phyloP scores from a whole-genome alignment of 2,888 invertebrate species.

The Zhuqinia jingwanae region DNA sequence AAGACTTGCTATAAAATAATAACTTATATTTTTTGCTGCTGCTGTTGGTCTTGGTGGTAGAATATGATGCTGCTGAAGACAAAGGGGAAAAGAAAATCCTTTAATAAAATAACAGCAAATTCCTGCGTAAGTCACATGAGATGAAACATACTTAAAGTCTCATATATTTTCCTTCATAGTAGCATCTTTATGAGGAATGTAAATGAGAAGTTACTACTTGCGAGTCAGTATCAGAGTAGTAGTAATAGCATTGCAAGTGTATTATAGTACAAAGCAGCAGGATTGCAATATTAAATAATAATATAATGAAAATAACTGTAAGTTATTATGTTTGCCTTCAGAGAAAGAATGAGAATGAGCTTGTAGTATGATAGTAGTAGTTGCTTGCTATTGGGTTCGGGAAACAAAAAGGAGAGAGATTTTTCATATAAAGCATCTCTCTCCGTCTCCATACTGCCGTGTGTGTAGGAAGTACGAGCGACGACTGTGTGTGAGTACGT shows the following conservation, averaged over 20 bases:
- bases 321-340: constrained; percentile 10
- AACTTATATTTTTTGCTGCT: neutral
- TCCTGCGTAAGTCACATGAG: constrained; percentile 39
- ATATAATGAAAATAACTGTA: constrained; percentile 32
- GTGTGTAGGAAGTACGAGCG: too few relatives aligned
- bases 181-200: neutral
- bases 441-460: too few relatives aligned
- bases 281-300: constrained; percentile 50
- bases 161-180: too few relatives aligned
- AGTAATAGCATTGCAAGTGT: neutral
- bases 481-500: constrained; percentile 52
- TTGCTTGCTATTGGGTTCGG: too few relatives aligned
- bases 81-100: constrained; percentile 45
- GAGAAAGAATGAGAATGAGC: neutral
- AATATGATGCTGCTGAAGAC: neutral
- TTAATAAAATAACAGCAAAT: constrained; percentile 65
- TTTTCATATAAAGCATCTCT: too few relatives aligned
- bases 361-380: neutral
- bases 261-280: constrained; percentile 35
- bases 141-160: too few relatives aligned
- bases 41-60: too few relatives aligned
- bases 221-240: neutral
- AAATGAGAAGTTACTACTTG: constrained; percentile 6
- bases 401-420: constrained; percentile 44
- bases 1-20: neutral